phyloP scores from a whole-genome alignment of 2,888 invertebrate genomes.

The Empis stercorea region DNA sequence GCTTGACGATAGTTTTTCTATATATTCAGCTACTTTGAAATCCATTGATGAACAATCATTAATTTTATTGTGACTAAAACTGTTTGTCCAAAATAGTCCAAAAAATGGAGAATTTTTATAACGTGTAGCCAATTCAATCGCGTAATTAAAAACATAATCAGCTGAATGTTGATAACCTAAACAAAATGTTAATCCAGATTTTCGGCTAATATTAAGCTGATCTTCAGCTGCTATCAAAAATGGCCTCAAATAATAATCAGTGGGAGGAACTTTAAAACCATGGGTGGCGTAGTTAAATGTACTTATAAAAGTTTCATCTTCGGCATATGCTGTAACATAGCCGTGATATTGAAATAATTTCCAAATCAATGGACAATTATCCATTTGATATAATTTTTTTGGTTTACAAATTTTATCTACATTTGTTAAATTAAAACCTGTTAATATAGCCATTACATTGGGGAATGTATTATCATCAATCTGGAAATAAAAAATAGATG shows the following conservation, averaged over 20 bases:
- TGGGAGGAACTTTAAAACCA: conserved; percentile 56
- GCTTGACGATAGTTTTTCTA: conserved; percentile 41
- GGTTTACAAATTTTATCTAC: conserved; percentile 39
- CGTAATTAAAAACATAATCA: conserved; percentile 53
- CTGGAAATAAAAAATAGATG: conserved; percentile 27
- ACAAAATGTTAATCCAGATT: conserved; percentile 41
- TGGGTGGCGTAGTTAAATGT: conserved; percentile 50
- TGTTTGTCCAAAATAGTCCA: conserved; percentile 62
- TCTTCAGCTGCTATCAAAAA: conserved; percentile 52
- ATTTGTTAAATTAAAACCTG: conserved; percentile 44
- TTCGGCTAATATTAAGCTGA: conserved; percentile 29
- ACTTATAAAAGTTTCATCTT: conserved; percentile 56
- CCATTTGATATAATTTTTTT: conserved; percentile 41
- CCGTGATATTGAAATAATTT: conserved; percentile 53
- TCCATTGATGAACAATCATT: conserved; percentile 52
- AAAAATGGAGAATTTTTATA: conserved; percentile 48
- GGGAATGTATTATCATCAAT: conserved; percentile 78
- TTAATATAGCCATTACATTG: conserved; percentile 66
- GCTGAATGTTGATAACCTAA: conserved; percentile 45
- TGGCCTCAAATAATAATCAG: conserved; percentile 65
- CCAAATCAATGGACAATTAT: conserved; percentile 67
- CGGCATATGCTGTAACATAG: conserved; percentile 68
- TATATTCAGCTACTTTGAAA: conserved; percentile 40
- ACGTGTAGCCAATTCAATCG: conserved; percentile 48
- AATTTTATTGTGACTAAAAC: conserved; percentile 53